Percentiles rank a stretch among this genome's conserved stretches.
Evolutionary conservation across 2,888 invertebrate genomes (phyloP).

Genomic region (Pterostichus niger): DNA sequence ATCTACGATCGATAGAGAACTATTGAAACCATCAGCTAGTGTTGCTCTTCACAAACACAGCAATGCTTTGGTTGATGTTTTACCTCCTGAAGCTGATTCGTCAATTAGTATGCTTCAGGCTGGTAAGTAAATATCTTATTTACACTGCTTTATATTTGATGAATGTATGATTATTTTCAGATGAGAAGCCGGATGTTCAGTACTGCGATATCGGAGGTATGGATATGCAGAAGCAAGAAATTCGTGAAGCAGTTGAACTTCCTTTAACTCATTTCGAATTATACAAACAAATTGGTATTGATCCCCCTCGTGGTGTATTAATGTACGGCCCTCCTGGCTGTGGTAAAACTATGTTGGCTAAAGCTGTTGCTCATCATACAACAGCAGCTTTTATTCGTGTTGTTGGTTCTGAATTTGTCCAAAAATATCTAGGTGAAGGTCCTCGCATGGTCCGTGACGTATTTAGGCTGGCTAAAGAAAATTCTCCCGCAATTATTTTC

Average conservation of each 20-base stretch:
- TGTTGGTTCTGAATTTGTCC: conserved; percentile 99
- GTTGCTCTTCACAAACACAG: conserved; percentile 99
- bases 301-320: conserved; percentile 96
- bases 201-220: conserved; percentile 99
- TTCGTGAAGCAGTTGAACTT: conserved; percentile 98
- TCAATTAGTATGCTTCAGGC: conserved; percentile 98
- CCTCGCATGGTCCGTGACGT: conserved; percentile 99
- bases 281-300: conserved; percentile 99
- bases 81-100: conserved; percentile 99
- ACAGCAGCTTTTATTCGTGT: conserved; percentile 99
- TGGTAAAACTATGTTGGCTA: conserved; percentile 99
- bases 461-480: conserved; percentile 98
- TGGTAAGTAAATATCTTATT: conserved; percentile 78
- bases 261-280: conserved; percentile 99
- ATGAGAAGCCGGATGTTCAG: conserved; percentile 98
- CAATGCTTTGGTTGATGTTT: conserved; percentile 99
- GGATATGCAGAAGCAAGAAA: conserved; percentile 99
- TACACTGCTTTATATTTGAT: background rate
- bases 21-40: conserved; percentile 98
- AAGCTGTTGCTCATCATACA: conserved; percentile 98
- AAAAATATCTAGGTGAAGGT: conserved; percentile 99
- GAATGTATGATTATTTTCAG: conserved; percentile 77
- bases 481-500: conserved; percentile 99
- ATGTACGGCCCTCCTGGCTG: conserved; percentile 99
- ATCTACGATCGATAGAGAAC: conserved; percentile 98